phyloP scores from a whole-genome alignment of 2,113 vertebrate species.

The Solea senegalensis region DNA sequence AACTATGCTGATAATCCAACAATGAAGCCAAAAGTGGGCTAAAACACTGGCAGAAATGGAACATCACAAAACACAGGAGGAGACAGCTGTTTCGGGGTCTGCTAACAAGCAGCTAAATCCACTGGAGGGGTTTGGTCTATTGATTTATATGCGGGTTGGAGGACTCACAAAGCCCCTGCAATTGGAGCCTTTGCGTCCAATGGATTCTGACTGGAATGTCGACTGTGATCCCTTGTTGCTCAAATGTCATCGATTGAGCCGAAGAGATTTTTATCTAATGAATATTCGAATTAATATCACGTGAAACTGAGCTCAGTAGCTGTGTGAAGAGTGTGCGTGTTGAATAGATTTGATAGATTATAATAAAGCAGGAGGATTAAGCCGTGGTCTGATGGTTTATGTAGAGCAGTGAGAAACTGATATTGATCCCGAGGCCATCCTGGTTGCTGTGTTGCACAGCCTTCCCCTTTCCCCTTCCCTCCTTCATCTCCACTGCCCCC shows the following conservation, averaged over 20 bases:
- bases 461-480: neutral
- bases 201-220: slow-evolving; percentile 67
- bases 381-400: slow-evolving; percentile 64
- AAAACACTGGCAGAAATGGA: slow-evolving; percentile 37
- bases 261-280: slow-evolving; percentile 62
- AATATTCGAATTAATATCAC: slow-evolving; percentile 72
- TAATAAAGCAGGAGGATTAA: slow-evolving; percentile 66
- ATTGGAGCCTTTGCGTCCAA: slow-evolving; percentile 65
- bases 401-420: slow-evolving; percentile 51
- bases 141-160: slow-evolving; percentile 52
- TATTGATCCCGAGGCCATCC: slow-evolving; percentile 51
- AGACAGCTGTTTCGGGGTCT: slow-evolving; percentile 64
- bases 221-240: slow-evolving; percentile 57
- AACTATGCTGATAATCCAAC: slow-evolving; percentile 54
- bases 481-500: slow-evolving; percentile 2
- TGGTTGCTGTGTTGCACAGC: slow-evolving; percentile 26
- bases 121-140: slow-evolving; percentile 54
- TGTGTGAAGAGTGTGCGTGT: slow-evolving; percentile 48
- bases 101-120: slow-evolving; percentile 75
- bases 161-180: slow-evolving; percentile 62
- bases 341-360: slow-evolving; percentile 60
- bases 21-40: slow-evolving; percentile 57
- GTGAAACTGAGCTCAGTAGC: slow-evolving; percentile 29
- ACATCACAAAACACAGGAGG: slow-evolving; percentile 39
- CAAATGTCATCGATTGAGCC: slow-evolving; percentile 50